Evolutionary conservation across 2,888 invertebrate genomes (phyloP), one percentile per base, ranked within the genome.

Genomic region (Augochlorella aurata): DNA sequence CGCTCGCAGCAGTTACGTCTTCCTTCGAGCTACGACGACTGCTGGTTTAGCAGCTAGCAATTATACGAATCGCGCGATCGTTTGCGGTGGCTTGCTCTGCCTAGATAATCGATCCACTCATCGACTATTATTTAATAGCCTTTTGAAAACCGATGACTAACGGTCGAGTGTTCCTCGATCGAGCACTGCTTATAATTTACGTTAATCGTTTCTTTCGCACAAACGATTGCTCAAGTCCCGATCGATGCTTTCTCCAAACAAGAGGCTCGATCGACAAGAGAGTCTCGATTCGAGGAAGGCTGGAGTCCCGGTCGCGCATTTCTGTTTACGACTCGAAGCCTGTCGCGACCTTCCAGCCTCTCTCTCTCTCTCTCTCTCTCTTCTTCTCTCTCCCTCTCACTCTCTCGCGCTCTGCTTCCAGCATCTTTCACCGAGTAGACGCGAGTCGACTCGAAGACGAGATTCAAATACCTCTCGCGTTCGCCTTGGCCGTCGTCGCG

Each of bases 401-500:
- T 10, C 21, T 58, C 58, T 58, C 14, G 12, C 14, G 24, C 16
- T 58, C 58, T 58, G 24, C 24, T 24, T 29, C 14, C 24, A 58
- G 8, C 58, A 58, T 58, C 58, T 58, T 58, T 58, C 58, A 16
- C 58, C 58, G 12, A 16, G 58, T 14, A 21, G 24, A 58, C 58
- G 24, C 24, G 58, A 58, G 24, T 58, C 58, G 21, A 14, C 21
- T 54, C 54, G 24, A 24, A 12, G 14, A 58, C 70, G 58, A 50
- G 83, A 81, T 85, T 87, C 88, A 81, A 86, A 81, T 73, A 74
- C 47, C 83, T 75, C 66, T 49, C 61, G 74, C 72, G 66, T 65
- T 87, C 50, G 85, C 87, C 87, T 87, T 87, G 87, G 87, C 87
- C 88, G 83, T 63, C 52, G 79, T 63, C 52, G 79, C 58, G 24